These are phyloP conservation scores for Eupeodes luniger DNA, from an alignment of 2,888 invertebrate species.

Conservation along the genomic window DNA sequence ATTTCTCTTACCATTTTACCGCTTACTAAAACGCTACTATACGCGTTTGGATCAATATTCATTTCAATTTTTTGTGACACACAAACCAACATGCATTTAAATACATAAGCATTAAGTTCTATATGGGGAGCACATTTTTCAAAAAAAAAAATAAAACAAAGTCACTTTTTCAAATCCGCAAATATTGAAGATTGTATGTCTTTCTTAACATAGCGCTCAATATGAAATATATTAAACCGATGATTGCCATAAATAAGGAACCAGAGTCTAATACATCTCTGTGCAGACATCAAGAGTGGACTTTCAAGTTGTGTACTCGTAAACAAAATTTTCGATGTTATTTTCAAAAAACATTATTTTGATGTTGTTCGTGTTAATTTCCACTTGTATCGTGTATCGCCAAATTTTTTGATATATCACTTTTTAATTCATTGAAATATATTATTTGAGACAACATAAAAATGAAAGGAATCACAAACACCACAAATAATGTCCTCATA, in stretches of 20 bases:
- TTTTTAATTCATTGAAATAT: constrained; percentile 45
- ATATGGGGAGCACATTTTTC: background rate
- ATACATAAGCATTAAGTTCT: background rate
- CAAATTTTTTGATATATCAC: constrained; percentile 25
- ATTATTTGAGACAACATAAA: constrained; percentile 5
- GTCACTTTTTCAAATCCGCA: background rate
- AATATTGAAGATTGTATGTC: background rate
- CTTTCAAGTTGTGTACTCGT: constrained; percentile 19
- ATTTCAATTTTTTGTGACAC: too few relatives aligned
- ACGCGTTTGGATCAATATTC: too few relatives aligned
- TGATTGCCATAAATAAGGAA: constrained; percentile 11
- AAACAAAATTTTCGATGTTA: constrained; percentile 35
- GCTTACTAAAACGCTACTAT: too few relatives aligned
- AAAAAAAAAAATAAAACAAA: background rate
- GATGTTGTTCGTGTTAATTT: constrained; percentile 31
- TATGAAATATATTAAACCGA: constrained; percentile 6
- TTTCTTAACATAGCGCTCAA: constrained; percentile 2
- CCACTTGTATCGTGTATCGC: constrained; percentile 21
- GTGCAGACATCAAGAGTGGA: background rate
- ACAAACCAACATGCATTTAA: background rate
- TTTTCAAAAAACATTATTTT: constrained; percentile 35
- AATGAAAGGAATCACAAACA: constrained; percentile 16
- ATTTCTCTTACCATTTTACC: too few relatives aligned
- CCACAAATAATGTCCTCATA: constrained; percentile 26
- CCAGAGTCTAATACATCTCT: background rate